Conservation (phyloP, 2,113 vertebrate genomes). For the Rhinolophus sinicus region DNA sequence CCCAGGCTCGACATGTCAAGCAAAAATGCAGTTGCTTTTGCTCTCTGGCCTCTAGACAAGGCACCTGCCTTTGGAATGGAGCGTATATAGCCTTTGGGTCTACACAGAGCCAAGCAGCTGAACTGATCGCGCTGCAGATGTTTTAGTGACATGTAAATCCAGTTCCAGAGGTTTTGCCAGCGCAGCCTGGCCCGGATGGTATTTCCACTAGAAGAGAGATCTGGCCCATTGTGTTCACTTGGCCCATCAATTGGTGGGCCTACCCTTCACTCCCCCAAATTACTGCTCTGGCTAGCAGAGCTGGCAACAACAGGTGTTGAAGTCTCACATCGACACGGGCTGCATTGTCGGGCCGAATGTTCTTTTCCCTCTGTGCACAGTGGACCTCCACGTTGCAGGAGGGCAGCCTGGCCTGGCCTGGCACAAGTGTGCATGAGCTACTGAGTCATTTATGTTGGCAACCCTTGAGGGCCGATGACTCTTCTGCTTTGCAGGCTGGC, state of each 20-base stretch:
- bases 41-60: neutral
- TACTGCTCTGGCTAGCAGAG: neutral
- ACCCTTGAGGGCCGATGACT: neutral
- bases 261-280: neutral
- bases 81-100: accelerated
- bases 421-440: neutral
- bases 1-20: neutral
- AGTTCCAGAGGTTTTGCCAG: neutral
- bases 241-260: neutral
- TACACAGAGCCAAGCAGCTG: neutral
- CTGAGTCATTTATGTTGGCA: neutral
- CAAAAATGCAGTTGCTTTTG: neutral
- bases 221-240: neutral
- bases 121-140: neutral
- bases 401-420: neutral
- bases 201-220: neutral
- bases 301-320: neutral
- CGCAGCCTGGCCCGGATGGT: neutral
- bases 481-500: slow-evolving; percentile 9
- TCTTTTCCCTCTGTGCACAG: neutral
- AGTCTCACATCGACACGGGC: neutral
- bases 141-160: neutral
- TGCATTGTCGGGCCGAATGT: neutral
- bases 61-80: neutral
- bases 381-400: accelerated